Percentiles rank a stretch among this genome's conserved stretches.
These are phyloP conservation scores for Tetragnatha montana DNA, from an alignment of 2,888 invertebrate genomes.

Conservation along the genomic window DNA sequence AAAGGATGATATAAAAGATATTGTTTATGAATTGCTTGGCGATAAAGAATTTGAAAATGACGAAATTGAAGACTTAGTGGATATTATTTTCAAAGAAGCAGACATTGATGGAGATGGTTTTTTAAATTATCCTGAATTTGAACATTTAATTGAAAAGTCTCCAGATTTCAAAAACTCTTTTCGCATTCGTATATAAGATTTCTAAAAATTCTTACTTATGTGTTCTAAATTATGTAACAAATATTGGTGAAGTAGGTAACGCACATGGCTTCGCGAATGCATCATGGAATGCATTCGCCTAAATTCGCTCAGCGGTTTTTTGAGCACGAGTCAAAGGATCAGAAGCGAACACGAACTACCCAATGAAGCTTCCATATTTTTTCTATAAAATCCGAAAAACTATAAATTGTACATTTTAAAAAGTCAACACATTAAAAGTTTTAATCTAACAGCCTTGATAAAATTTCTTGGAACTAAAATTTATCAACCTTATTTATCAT, in stretches of 20 bases:
- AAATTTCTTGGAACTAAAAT: too few relatives aligned
- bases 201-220: not conserved
- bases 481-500: too few relatives aligned
- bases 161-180: constrained; percentile 61
- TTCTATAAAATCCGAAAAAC: too few relatives aligned
- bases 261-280: too few relatives aligned
- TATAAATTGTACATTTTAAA: too few relatives aligned
- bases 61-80: constrained; percentile 76
- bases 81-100: constrained; percentile 50
- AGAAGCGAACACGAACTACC: too few relatives aligned
- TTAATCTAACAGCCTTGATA: too few relatives aligned
- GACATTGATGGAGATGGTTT: constrained; percentile 66
- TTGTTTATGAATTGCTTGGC: constrained; percentile 24
- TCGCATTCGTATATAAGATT: constrained; percentile 28
- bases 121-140: constrained; percentile 59
- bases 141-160: constrained; percentile 64
- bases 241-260: not conserved
- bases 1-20: constrained; percentile 67
- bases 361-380: too few relatives aligned
- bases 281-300: too few relatives aligned
- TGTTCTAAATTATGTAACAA: not conserved
- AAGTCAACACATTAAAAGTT: too few relatives aligned
- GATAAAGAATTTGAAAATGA: constrained; percentile 73
- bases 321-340: too few relatives aligned
- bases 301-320: too few relatives aligned